Conservation (phyloP, 2,113 vertebrate species). For the Dryoscopus gambensis region DNA sequence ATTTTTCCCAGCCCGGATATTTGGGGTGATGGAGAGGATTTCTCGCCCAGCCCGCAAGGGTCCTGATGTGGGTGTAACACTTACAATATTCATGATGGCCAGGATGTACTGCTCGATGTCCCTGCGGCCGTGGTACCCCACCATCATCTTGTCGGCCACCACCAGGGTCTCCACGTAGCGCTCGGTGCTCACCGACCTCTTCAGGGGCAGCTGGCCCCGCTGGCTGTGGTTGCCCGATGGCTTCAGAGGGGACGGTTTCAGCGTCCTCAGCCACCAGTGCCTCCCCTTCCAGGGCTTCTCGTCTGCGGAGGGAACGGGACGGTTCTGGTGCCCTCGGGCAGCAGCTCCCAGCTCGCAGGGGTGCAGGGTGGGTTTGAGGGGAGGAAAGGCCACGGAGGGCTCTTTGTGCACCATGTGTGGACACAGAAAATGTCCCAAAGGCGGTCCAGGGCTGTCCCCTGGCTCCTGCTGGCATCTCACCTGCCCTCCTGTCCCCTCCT, state of each 20-base stretch:
- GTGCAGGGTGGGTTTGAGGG: neutral
- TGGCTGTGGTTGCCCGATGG: constrained; percentile 80
- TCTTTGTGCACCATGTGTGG: rapidly evolving
- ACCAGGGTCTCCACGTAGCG: constrained; percentile 97
- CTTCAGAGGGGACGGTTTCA: constrained; percentile 82
- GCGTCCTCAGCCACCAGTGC: constrained; percentile 87
- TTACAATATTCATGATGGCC: constrained; percentile 99
- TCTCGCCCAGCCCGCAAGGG: rapidly evolving
- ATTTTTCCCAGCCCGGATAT: neutral
- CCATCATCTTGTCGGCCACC: constrained; percentile 98
- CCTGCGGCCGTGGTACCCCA: constrained; percentile 93
- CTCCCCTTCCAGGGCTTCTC: constrained; percentile 91
- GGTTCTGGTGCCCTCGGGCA: neutral
- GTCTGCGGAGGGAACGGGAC: constrained; percentile 64
- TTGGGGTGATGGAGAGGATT: rapidly evolving
- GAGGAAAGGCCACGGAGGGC: neutral
- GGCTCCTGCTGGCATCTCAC: neutral
- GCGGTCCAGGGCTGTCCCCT: neutral
- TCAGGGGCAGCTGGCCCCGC: constrained; percentile 87
- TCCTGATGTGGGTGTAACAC: constrained; percentile 71
- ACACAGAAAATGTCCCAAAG: neutral
- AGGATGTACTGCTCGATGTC: constrained; percentile 98
- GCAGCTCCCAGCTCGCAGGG: neutral
- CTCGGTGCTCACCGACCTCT: constrained; percentile 92
- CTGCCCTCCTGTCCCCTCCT: neutral